Conservation (phyloP, 2,888 invertebrate genomes). For the Parasteatoda lunata region DNA sequence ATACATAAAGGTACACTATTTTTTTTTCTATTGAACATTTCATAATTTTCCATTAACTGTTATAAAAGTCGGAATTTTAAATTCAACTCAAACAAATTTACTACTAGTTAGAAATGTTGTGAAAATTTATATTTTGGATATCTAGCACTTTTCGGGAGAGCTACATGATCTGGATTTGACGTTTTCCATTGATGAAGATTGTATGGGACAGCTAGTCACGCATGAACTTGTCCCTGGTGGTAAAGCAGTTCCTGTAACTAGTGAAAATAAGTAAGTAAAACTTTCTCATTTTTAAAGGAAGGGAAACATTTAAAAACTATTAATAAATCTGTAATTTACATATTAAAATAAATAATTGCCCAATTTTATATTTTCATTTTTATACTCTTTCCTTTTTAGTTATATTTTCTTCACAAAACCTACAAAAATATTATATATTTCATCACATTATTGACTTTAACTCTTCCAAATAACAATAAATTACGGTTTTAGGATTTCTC, state of each 20-base stretch:
- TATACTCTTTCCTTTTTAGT: too few species aligned
- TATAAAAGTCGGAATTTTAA: neutral
- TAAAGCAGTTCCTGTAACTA: slow-evolving; percentile 91
- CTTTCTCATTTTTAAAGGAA: neutral
- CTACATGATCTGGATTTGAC: slow-evolving; percentile 94
- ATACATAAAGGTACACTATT: slow-evolving; percentile 83
- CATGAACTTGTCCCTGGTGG: slow-evolving; percentile 97
- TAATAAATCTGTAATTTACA: too few species aligned
- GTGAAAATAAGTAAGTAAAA: slow-evolving; percentile 90
- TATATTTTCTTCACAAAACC: too few species aligned
- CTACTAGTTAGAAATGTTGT: neutral
- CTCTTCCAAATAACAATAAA: too few species aligned
- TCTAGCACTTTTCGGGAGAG: slow-evolving; percentile 81
- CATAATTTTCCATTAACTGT: neutral
- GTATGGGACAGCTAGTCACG: slow-evolving; percentile 93
- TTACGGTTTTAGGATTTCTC: too few species aligned
- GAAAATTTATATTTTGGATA: neutral
- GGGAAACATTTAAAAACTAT: too few species aligned
- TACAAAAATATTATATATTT: too few species aligned
- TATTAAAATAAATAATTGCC: too few species aligned
- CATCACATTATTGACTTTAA: too few species aligned
- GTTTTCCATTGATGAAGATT: slow-evolving; percentile 96
- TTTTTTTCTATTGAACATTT: neutral
- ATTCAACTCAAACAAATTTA: too few species aligned
- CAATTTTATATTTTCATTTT: too few species aligned